phyloP scores from a whole-genome alignment of 1,140 invertebrate species.

The Saccostrea glomerata region DNA sequence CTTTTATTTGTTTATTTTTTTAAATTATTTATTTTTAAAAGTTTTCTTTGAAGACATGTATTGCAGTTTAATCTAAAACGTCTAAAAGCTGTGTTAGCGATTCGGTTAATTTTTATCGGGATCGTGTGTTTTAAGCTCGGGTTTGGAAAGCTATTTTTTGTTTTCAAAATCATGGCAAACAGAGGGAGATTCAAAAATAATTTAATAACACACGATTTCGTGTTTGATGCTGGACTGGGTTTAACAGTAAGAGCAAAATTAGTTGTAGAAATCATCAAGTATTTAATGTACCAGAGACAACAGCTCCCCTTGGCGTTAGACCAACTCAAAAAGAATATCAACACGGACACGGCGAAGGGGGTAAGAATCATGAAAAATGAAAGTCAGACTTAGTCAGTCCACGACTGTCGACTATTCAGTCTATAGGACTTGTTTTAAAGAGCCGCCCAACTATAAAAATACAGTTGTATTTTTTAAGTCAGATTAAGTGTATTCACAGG shows the following conservation, averaged over 20 bases:
- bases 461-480: no score
- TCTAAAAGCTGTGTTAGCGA: no score
- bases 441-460: no score
- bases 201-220: conserved; percentile 4
- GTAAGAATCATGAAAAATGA: background rate
- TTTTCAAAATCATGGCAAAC: conserved; percentile 23
- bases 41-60: no score
- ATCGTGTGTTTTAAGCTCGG: background rate
- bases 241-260: conserved; percentile 9
- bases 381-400: background rate
- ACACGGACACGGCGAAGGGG: background rate
- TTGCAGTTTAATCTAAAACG: no score
- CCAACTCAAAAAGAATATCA: conserved; percentile 8
- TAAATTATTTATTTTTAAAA: no score
- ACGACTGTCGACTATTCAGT: no score
- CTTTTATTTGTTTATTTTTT: no score
- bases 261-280: conserved; percentile 2
- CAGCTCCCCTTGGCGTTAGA: background rate
- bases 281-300: conserved; percentile 15
- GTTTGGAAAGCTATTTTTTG: no score
- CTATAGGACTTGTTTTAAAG: no score
- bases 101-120: background rate
- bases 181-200: conserved; percentile 34
- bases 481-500: no score
- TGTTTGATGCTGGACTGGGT: conserved; percentile 1